Evolutionary conservation across 2,888 invertebrate genomes (phyloP).

Genomic region (Sphaerophoria rueppellii): DNA sequence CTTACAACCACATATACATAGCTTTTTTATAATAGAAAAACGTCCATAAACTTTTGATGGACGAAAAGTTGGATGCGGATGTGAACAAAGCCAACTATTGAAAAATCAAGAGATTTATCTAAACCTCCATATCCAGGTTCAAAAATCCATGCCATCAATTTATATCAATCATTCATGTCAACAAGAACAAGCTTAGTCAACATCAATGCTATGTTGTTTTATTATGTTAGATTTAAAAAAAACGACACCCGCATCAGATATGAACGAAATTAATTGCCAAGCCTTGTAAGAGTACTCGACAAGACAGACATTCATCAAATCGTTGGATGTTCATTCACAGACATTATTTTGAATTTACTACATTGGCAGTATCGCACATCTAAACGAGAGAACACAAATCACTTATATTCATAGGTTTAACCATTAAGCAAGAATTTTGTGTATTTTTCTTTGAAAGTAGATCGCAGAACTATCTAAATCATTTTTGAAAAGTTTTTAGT

Average conservation of each 20-base stretch:
- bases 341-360: constrained; percentile 33
- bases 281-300: constrained; percentile 29
- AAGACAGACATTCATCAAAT: background rate
- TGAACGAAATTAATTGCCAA: constrained; percentile 69
- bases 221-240: constrained; percentile 32
- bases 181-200: constrained; percentile 42
- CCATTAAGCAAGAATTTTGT: constrained; percentile 45
- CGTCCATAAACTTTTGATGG: too few relatives aligned
- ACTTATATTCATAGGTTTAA: background rate
- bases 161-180: constrained; percentile 65
- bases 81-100: constrained; percentile 29
- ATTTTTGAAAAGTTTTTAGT: constrained; percentile 1
- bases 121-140: constrained; percentile 20
- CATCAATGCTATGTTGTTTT: constrained; percentile 14
- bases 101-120: constrained; percentile 43
- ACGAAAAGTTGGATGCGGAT: too few relatives aligned
- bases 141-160: constrained; percentile 56
- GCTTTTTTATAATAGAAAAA: too few relatives aligned
- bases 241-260: constrained; percentile 36
- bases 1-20: too few relatives aligned
- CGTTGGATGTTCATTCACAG: constrained; percentile 35
- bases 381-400: background rate
- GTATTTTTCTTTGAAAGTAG: constrained; percentile 16
- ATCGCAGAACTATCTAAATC: constrained; percentile 46
- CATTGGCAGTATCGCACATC: constrained; percentile 26